Evolutionary conservation across 2,113 vertebrate species (phyloP).

Genomic region (Orycteropus afer): DNA sequence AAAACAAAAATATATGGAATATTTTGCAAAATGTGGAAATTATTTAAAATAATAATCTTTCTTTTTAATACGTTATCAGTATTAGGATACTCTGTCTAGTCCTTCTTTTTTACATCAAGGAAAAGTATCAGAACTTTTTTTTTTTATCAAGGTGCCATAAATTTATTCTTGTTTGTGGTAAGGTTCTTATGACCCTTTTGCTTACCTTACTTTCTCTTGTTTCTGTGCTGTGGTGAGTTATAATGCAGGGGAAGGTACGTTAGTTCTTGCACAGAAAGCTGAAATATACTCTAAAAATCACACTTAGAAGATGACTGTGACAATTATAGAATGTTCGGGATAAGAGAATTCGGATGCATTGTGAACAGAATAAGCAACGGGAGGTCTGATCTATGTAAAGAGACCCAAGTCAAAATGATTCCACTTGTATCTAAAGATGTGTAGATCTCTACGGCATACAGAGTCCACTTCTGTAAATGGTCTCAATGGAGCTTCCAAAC

Average conservation of each 20-base stretch:
- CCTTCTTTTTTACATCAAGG: neutral
- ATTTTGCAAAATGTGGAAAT: neutral
- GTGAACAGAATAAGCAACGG: neutral
- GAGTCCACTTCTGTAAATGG: neutral
- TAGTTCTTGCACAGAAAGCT: neutral
- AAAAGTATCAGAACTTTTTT: neutral
- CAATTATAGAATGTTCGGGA: neutral
- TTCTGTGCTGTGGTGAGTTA: neutral
- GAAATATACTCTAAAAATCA: neutral
- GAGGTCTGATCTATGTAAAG: neutral
- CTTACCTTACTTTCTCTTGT: neutral
- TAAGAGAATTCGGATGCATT: neutral
- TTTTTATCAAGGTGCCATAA: neutral
- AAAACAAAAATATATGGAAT: neutral
- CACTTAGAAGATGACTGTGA: neutral
- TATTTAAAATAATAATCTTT: neutral
- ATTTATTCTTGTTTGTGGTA: constrained; percentile 15
- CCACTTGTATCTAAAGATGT: neutral
- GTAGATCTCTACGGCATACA: neutral
- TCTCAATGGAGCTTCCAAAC: neutral
- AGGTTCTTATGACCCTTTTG: neutral
- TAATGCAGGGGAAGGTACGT: neutral
- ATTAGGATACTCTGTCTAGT: neutral
- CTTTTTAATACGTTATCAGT: neutral
- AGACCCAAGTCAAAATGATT: neutral